phyloP scores from a whole-genome alignment of 2,797 vertebrate genomes.

The Mareca penelope region DNA sequence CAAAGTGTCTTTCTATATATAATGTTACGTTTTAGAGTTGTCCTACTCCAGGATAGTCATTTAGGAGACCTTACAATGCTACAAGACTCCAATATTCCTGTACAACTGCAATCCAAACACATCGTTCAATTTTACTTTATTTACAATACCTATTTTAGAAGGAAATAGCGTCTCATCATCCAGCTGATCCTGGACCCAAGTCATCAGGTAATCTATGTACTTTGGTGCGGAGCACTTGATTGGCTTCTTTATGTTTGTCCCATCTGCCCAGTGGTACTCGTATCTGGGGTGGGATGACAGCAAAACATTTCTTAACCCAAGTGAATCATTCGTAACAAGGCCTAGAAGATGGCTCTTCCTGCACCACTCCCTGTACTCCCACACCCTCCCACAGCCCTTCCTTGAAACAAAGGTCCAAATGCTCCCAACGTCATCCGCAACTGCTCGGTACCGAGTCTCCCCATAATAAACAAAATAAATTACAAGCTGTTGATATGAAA shows the following conservation, averaged over 20 bases:
- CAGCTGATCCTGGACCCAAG: conserved; percentile 99
- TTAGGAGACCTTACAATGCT: not conserved
- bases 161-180: conserved; percentile 97
- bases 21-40: not conserved
- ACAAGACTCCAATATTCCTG: fast-evolving
- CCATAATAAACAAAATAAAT: too few species aligned
- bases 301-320: not conserved
- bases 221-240: conserved; percentile 98
- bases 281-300: conserved; percentile 80
- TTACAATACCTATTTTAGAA: conserved; percentile 91
- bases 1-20: not conserved
- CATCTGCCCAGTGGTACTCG: conserved; percentile 99
- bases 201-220: conserved; percentile 99
- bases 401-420: fast-evolving
- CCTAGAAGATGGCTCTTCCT: not conserved
- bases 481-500: not conserved
- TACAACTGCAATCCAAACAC: not conserved
- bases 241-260: conserved; percentile 98
- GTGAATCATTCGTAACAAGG: not conserved
- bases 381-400: not conserved
- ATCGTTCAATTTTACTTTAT: not conserved
- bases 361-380: not conserved
- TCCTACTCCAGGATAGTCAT: not conserved
- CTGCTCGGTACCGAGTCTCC: not conserved
- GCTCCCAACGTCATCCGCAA: fast-evolving